Base-by-base conservation (phyloP, 2,113 vertebrate species). In the Eolophus roseicapilla region DNA sequence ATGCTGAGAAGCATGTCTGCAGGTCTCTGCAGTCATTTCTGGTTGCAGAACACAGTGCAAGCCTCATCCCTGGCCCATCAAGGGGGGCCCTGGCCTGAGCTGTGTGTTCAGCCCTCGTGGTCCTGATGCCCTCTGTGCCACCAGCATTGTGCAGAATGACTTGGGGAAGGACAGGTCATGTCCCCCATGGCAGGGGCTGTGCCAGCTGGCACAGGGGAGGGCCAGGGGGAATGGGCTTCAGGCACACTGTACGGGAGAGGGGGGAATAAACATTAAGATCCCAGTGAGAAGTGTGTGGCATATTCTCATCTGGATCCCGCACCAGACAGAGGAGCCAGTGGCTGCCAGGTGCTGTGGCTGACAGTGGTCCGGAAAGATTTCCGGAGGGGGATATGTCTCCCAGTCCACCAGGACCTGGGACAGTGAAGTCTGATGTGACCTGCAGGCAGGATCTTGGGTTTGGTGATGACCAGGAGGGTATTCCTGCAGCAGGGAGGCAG, bases 1-100 rank as follows among this genome's bases (percentile, higher is more conserved):
- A 1, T 1, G 9, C 74, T 68, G 78, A 50, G 87, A 20, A 53
- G 1, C 1, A 0, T 69, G 62, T 37, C 47, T 29, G 0, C 25
- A 8, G 4, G 19, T 49, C 88, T 62, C 79, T 84, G 80, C 39
- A 46, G 43, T 33, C 84, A 8, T 19, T 59, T 39, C 70, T 53
- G 62, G 62, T 52, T 79, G 59, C 82, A 23, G 24, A 37, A 28
- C 37, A 13, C 9, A 4, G 57, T 10, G n/a, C 6, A 3, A 44
- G 74, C 46, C 57, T 65, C 0, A 3, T 53, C 35, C n/a, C 57
- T 73, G 71, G 15, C 19, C 50, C 1, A 0, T 3, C 10, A 3
- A 1, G 37, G 6, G 11, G 35, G 52, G 17, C 53, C 73, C 29
- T 24, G 81, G n/a, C 15, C 62, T 44, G 77, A 65, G 73, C 77